phyloP scores from a whole-genome alignment of 2,888 invertebrate species.

The Xiphydria camelus region DNA sequence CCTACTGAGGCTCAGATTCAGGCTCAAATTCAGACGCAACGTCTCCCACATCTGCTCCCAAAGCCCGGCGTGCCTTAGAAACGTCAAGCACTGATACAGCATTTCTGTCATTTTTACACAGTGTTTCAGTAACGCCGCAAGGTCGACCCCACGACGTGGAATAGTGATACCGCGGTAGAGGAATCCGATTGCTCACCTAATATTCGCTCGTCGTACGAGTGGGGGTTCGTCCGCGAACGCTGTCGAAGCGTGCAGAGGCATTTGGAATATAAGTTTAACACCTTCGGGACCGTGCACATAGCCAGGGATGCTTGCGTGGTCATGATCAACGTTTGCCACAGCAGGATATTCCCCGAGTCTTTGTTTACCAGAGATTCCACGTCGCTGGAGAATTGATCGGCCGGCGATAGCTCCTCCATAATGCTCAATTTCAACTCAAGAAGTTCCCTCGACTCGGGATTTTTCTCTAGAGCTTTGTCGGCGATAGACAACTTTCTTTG shows the following conservation, averaged over 20 bases:
- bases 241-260: conserved; percentile 59
- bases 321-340: conserved; percentile 63
- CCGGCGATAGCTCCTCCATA: conserved; percentile 61
- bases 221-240: conserved; percentile 36
- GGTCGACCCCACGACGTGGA: no score
- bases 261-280: conserved; percentile 63
- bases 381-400: conserved; percentile 63
- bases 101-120: conserved; percentile 41
- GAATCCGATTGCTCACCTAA: conserved; percentile 34
- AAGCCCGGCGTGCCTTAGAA: conserved; percentile 72
- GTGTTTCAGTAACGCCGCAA: no score
- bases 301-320: conserved; percentile 65
- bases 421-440: conserved; percentile 60
- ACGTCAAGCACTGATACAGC: conserved; percentile 62
- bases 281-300: conserved; percentile 64
- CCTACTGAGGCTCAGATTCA: conserved; percentile 61
- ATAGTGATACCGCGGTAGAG: not conserved
- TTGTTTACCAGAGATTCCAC: conserved; percentile 59
- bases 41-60: conserved; percentile 77
- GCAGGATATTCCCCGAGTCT: conserved; percentile 53
- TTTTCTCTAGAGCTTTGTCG: conserved; percentile 64
- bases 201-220: conserved; percentile 41
- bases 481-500: conserved; percentile 67
- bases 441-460: conserved; percentile 61
- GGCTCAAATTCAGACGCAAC: conserved; percentile 68